Evolutionary conservation across 2,888 invertebrate species (phyloP).

Genomic region (Ptilodon capucinus): DNA sequence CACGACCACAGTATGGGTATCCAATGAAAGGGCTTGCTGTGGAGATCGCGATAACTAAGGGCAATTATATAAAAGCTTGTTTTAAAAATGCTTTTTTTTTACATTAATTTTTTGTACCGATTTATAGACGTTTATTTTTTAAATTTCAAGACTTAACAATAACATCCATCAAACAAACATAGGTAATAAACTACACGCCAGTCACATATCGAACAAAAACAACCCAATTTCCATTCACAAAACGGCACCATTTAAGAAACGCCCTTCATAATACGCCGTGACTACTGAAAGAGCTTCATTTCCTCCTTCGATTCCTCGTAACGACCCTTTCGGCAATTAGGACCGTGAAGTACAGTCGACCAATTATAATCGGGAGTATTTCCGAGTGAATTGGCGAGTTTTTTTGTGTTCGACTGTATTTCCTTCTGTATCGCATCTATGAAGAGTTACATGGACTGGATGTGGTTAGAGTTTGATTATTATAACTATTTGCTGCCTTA

Average conservation of each 20-base stretch:
- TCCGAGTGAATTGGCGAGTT: constrained; percentile 29
- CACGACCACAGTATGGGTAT: too few relatives aligned
- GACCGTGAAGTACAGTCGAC: constrained; percentile 34
- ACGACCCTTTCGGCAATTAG: constrained; percentile 32
- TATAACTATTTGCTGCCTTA: neutral
- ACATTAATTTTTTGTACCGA: too few relatives aligned
- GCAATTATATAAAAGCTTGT: too few relatives aligned
- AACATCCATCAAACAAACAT: too few relatives aligned
- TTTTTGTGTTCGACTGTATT: constrained; percentile 22
- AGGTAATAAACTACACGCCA: neutral
- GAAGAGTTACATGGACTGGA: neutral
- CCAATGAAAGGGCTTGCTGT: too few relatives aligned
- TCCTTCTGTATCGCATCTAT: neutral
- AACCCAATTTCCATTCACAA: neutral
- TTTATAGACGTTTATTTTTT: too few relatives aligned
- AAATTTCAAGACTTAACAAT: too few relatives aligned
- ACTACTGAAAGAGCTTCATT: constrained; percentile 36
- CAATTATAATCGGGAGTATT: constrained; percentile 44
- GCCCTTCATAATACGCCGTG: constrained; percentile 5
- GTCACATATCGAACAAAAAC: neutral
- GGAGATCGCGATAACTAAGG: too few relatives aligned
- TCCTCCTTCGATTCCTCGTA: constrained; percentile 40
- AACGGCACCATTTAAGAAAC: constrained; percentile 9
- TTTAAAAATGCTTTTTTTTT: too few relatives aligned
- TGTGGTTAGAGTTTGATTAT: neutral